Evolutionary conservation across 2,113 vertebrate species (phyloP).

Genomic region (Entomyzon cyanotis): DNA sequence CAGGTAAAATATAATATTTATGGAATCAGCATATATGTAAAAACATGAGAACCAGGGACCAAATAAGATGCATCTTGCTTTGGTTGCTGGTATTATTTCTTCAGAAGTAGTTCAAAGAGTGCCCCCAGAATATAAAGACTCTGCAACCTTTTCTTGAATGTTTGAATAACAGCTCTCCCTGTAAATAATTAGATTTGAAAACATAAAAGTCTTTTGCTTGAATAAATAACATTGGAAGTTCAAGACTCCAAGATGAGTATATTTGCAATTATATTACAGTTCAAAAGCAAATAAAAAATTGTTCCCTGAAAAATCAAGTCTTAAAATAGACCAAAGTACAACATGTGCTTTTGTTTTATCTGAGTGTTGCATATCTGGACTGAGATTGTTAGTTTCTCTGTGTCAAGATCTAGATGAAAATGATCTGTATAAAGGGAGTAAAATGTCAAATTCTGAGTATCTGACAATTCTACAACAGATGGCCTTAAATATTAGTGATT

Average conservation of each 20-base stretch:
- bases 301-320: background rate
- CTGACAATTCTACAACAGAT: conserved; percentile 47
- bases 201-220: background rate
- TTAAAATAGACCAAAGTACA: conserved; percentile 27
- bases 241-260: background rate
- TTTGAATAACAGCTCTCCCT: background rate
- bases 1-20: background rate
- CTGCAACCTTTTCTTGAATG: background rate
- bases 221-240: conserved; percentile 31
- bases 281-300: conserved; percentile 6
- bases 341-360: background rate
- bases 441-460: conserved; percentile 42
- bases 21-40: background rate
- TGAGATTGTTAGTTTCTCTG: background rate
- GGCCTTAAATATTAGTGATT: conserved; percentile 47
- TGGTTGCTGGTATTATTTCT: background rate
- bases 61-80: background rate
- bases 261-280: background rate
- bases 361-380: background rate
- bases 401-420: conserved; percentile 13
- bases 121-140: background rate
- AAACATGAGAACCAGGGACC: background rate
- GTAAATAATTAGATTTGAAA: conserved; percentile 28
- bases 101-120: background rate
- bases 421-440: background rate